Base-by-base conservation (phyloP, 2,113 vertebrate species). In the Pluvialis apricaria region DNA sequence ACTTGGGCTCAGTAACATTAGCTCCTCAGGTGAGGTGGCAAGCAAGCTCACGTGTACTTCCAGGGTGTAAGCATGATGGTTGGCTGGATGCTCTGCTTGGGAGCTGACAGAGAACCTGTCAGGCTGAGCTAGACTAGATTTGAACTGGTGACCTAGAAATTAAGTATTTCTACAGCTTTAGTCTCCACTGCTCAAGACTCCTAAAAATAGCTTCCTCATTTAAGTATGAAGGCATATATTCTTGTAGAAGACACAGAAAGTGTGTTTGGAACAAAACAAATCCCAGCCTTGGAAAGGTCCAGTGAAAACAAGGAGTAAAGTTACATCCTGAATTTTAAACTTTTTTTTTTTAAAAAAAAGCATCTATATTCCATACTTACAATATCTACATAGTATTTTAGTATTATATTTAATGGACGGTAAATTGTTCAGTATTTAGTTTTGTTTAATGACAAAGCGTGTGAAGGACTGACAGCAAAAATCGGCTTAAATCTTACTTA, bases 1-100 rank as follows among this genome's bases (percentile, higher is more conserved):
- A 4, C 44, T 10, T 6, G 21, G 17, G 42, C 54, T 65, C 20
- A 28, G 15, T 22, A 62, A 31, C 2, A 0, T 49, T 15, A 44
- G 36, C 44, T 58, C 44, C 44, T 65, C 51, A 21, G 15, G 0
- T 31, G 51, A 65, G 20, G 21, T 14, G 31, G 65, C 15, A 21
- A 40, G 36, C 25, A 47, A 69, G 32, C 54, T 11, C 22, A 11
- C 0, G 0, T 34, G 28, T 11, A 36, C 54, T 61, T 60, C 47
- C 19, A 52, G 76, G 17, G 38, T 2, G 2, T 10, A 21, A n/a
- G 6, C 1, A 1, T 28, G 42, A 51, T 14, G 20, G 42, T 6
- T 83, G 58, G 28, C 73, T 62, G 66, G 54, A 58, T 72, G 52
- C 22, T 80, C 14, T 18, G 3, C 49, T 32, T 69, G 49, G 64